These are phyloP conservation scores for Rhinogobius similis DNA, from an alignment of 2,113 vertebrate genomes.

Conservation along the genomic window DNA sequence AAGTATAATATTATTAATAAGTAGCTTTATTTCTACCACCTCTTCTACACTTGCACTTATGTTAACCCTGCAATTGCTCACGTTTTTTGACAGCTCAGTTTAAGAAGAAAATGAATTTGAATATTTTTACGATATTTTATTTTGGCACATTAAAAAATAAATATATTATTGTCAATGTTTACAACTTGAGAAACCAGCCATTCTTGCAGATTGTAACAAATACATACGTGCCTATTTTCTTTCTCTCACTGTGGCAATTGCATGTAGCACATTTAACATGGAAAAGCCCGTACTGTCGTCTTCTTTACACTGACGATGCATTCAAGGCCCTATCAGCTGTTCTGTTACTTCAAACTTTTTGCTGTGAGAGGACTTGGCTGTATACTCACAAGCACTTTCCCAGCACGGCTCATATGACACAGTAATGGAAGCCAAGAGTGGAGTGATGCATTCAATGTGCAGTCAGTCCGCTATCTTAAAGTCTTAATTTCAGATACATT, in stretches of 20 bases:
- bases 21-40: too few relatives aligned
- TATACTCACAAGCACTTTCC: not conserved
- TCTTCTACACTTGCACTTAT: too few relatives aligned
- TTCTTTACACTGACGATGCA: not conserved
- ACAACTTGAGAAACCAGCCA: not conserved
- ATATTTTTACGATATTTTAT: not conserved
- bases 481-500: not conserved
- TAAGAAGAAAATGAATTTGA: not conserved
- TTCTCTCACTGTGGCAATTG: not conserved
- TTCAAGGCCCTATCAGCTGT: constrained; percentile 6
- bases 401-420: not conserved
- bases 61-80: too few relatives aligned
- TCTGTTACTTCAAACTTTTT: not conserved
- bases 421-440: not conserved
- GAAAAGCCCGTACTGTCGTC: not conserved
- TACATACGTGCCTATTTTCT: not conserved
- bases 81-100: too few relatives aligned
- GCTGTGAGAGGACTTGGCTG: not conserved
- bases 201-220: not conserved
- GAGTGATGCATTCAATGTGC: not conserved
- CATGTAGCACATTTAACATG: not conserved
- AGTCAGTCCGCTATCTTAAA: not conserved
- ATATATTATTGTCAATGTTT: not conserved
- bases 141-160: not conserved
- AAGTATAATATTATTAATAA: too few relatives aligned